Evolutionary conservation across 1,140 invertebrate genomes (phyloP), one percentile per base, ranked within the genome.

Genomic region (Argopecten irradians): DNA sequence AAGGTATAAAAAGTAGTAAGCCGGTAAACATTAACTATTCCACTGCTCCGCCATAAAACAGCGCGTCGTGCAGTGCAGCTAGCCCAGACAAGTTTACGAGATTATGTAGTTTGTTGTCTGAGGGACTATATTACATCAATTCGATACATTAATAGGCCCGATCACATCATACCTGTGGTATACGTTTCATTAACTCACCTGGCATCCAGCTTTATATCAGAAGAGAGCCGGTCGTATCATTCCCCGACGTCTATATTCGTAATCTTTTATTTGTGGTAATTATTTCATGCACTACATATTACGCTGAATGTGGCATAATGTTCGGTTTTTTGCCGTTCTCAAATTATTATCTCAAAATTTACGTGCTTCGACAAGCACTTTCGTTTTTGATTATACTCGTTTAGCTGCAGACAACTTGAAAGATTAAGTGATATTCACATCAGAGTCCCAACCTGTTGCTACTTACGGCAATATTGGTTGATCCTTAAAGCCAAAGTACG

Each of bases 271-370:
- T 71, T n/a, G 13, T 71, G 22, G 55, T 71, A 71, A 71, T 71
- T 71, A 71, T 71, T 71, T 71, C n/a, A 71, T 71, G 55, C 55
- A 71, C 55, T 71, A 71, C 55, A 71, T 71, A 71, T 71, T 71
- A 71, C 55, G 55, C 55, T 71, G 28, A 28, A 28, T 71, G 55
- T 11, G 55, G 55, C 22, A 71, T 22, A 71, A 71, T 71, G 55
- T 71, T 71, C 5, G 5, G 36, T 39, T 46, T n/a, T 71, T 71
- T 71, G 55, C 55, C 55, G 16, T n/a, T 71, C 55, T 71, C 13
- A 71, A 71, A 71, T 71, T 71, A 71, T 71, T 71, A 71, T 71
- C 55, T 71, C 55, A 71, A 71, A 71, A 71, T 71, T 71, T n/a
- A 71, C n/a, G 22, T 71, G 55, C 55, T 71, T 71, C 55, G 22